Base-by-base conservation (phyloP, 2,888 invertebrate genomes). In the Drosophila sordidula region DNA sequence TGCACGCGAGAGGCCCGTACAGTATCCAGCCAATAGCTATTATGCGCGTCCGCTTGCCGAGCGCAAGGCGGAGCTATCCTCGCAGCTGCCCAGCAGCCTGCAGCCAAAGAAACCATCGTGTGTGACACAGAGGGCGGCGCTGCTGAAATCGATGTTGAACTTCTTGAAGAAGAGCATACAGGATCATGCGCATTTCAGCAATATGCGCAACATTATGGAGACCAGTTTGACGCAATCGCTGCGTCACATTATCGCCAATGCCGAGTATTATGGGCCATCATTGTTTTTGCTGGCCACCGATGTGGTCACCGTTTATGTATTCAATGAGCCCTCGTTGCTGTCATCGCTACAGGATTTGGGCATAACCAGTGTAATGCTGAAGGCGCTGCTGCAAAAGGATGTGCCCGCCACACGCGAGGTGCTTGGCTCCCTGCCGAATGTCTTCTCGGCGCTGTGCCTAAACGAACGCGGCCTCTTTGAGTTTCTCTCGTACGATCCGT, bases 211-310 rank as follows among this genome's bases (percentile, higher is more conserved):
- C 88, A 94, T 97, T 26, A 97, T 97, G 97, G 97, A 97, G 91
- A 96, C 96, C 2, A 95, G 95, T 22, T 91, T 97, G 68, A 97
- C 97, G 0, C 94, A 94, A 46, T 96, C 96, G 0, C 91, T 97
- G 69, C 96, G 96, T 79, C 95, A 95, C 86, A 96, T 98, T 32
- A 96, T 98, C 70, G 96, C 96, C 75, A 97, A 97, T 92, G 96
- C 97, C 0, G 97, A 97, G 88, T 98, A 97, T 90, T 97, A 97
- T 90, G 97, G 97, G 0, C 95, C 97, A 11, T 97, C 97, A 0
- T 92, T 98, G 54, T 97, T 97, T 91, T 92, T 97, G 34, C 92
- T 97, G 49, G 96, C 96, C 72, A 95, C 96, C 0, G 97, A 97
- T 92, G 96, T 97, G 25, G 96, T 97, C 12, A 97, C 97, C 0